Evolutionary conservation across 2,888 invertebrate species (phyloP), one percentile per base, ranked within the genome.

Genomic region (Erannis defoliaria): DNA sequence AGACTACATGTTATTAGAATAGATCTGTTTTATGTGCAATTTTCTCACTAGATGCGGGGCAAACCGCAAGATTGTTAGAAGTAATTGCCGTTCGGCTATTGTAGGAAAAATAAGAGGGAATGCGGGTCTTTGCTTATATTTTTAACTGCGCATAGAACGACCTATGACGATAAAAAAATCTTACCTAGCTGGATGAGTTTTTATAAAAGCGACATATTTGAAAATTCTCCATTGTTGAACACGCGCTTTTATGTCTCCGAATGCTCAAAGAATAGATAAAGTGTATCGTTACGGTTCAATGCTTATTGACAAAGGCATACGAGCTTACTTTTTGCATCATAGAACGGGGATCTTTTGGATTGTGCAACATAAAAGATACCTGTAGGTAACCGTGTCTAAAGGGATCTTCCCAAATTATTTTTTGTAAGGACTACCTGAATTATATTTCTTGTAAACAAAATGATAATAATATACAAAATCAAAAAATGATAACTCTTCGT

Each of bases 21-120:
- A 84, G 77, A 79, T 78, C 74, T 84, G 75, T 84, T 87, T 90
- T 88, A 88, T 82, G 83, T 80, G 84, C 85, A 86, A 88, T 88
- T 86, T 89, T 85, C 81, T 70, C 78, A 78, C 81, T 82, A 76
- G 78, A 89, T 90, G 89, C 90, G 89, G 89, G 89, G 83, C 77
- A 74, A 84, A 86, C 90, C 91, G 75, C 90, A 88, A 85, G 82
- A 82, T 89, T 86, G 85, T 90, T 91, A 89, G 87, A 86, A 83
- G 78, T 90, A 90, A 92, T 92, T 89, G 85, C 83, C 73, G 72
- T 78, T 79, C 67, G 74, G 73, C 80, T 84, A 82, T 85, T 82
- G 80, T 77, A 80, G 76, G 67, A 81, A 86, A 86, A 84, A 83
- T 78, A 76, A 78, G 73, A 70, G 71, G 71, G 77, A 82, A 90